Evolutionary conservation across 2,113 vertebrate genomes (phyloP).

Genomic region (Lepus americanus): DNA sequence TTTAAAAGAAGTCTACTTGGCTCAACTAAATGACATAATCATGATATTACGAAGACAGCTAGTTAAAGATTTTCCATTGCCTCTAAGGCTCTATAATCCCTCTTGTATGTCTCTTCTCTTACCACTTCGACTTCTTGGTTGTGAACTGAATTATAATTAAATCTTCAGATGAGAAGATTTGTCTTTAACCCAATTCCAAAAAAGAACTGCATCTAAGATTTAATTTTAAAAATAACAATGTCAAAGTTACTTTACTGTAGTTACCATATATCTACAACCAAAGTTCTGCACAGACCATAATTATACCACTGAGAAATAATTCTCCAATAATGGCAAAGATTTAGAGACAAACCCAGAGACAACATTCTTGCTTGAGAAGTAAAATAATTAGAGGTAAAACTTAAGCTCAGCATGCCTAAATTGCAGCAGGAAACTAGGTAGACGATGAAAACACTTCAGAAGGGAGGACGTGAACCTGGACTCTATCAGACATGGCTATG

Average conservation of each 20-base stretch:
- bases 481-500: background rate
- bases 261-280: background rate
- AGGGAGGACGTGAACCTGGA: background rate
- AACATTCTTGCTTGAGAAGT: background rate
- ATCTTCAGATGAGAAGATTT: background rate
- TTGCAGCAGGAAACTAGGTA: background rate
- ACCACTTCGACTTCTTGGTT: background rate
- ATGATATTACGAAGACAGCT: background rate
- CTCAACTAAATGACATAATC: background rate
- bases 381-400: conserved; percentile 14
- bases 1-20: conserved; percentile 39
- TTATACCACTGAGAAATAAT: background rate
- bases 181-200: background rate
- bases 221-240: conserved; percentile 16
- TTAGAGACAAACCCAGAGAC: background rate
- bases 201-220: background rate
- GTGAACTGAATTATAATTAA: conserved; percentile 9
- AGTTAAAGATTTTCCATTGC: background rate
- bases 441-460: background rate
- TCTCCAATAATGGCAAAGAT: conserved; percentile 6
- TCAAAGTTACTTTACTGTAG: background rate
- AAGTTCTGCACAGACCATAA: background rate
- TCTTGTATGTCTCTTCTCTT: background rate
- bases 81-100: background rate
- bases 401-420: background rate